phyloP scores from a whole-genome alignment of 1,140 invertebrate genomes.

The Caenorhabditis brenneri region DNA sequence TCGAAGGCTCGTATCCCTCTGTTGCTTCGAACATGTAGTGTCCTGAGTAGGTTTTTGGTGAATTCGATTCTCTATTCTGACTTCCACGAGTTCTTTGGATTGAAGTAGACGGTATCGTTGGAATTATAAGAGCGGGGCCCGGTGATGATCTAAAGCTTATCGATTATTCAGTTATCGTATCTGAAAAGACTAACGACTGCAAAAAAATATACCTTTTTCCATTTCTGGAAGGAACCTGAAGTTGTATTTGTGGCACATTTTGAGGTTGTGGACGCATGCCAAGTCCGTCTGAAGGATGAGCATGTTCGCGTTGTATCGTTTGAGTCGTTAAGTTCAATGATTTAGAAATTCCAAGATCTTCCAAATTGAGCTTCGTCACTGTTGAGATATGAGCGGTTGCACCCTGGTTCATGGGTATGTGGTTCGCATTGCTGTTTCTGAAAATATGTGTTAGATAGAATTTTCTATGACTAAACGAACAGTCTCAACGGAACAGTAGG shows the following conservation, averaged over 20 bases:
- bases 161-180: too few relatives aligned
- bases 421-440: neutral
- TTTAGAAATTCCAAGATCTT: neutral
- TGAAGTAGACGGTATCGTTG: neutral
- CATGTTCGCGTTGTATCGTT: too few relatives aligned
- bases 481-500: neutral
- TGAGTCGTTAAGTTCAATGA: too few relatives aligned
- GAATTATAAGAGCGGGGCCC: neutral
- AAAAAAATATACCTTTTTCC: too few relatives aligned
- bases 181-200: too few relatives aligned
- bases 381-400: neutral
- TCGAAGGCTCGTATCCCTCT: neutral
- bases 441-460: neutral
- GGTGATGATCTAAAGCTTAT: neutral
- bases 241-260: too few relatives aligned
- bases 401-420: too few relatives aligned
- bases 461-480: neutral
- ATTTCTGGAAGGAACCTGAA: too few relatives aligned
- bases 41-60: neutral
- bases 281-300: too few relatives aligned
- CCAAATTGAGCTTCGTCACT: neutral
- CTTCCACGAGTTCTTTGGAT: neutral
- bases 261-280: too few relatives aligned
- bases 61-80: neutral
- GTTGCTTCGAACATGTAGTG: constrained; percentile 33